Evolutionary conservation across 2,888 invertebrate species (phyloP), one percentile per base, ranked within the genome.

Genomic region (Malthinus flaveolus): DNA sequence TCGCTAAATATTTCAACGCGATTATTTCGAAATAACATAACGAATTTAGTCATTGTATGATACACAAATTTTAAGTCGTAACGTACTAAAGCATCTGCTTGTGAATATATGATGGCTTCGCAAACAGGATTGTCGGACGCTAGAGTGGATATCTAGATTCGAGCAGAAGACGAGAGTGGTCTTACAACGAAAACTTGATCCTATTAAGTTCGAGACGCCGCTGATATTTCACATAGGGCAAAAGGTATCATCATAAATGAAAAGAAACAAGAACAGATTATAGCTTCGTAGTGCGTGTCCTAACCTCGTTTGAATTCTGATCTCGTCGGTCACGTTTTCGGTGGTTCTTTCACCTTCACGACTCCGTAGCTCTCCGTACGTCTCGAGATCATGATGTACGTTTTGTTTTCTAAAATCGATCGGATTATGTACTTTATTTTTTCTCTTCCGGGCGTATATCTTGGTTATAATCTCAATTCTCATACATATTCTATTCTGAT

Each of bases 221-320:
- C 47, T 44, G 59, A 61, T 61, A 61, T 58, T 54, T 49, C 51
- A 49, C 49, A 54, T 48, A 56, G 52, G 51, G 49, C 53, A 48
- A 49, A 53, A 47, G 53, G 56, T 44, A 56, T 61, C 63, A 66
- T 65, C 67, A 65, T 66, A 67, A 66, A 67, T 65, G 66, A 66
- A 67, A 65, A 62, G 62, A 63, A 65, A 65, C 64, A 64, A 62
- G 62, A 65, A 64, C 51, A 60, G 59, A 62, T 62, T 60, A 55
- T 54, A 44, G 61, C 45, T 59, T 58, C 53, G 39, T 50, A 49
- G 49, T 56, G 61, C 57, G 61, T 54, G 54, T 57, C 57, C 49
- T 47, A 50, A 56, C 52, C 51, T 62, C 55, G 57, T 62, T 62
- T 55, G 60, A 23, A 64, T 64, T 64, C 64, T 55, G 36, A 49